Base-by-base conservation (phyloP, 2,797 vertebrate genomes). In the Spheniscus humboldti region DNA sequence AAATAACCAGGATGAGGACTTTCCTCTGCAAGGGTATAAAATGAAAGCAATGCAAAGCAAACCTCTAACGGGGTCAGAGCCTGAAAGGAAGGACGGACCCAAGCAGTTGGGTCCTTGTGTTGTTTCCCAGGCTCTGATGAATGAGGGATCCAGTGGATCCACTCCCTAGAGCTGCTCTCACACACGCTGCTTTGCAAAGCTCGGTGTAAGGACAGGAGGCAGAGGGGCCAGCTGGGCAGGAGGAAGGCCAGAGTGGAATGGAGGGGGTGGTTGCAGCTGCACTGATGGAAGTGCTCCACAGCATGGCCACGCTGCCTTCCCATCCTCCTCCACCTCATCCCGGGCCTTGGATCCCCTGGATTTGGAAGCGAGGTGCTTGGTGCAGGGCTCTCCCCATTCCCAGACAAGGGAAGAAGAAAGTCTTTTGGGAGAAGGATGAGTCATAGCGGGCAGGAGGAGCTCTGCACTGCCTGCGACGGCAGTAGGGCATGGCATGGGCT, bases 201-300 rank as follows among this genome's bases (percentile, higher is more conserved):
- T 20, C 6, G 1, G 28, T 0, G 2, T 5, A 7, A 18, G 50
- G 48, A 10, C 1, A 2, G 57, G 76, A 43, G 28, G 62, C 31
- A 57, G 91, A 39, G 43, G 7, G 24, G 24, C 25, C 3, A 2
- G 16, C 45, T 59, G 43, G 67, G 47, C 4, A 18, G 43, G 52
- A 52, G 45, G 63, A 47, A 91, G 67, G 48, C 8, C 56, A 37
- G 69, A 22, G 47, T 1, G 11, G 39, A 22, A 41, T 11, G 28
- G 62, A 57, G 22, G 24, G 71, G 12, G 7, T 23, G 55, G 37
- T 3, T n/a, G 56, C 3, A 3, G 27, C 28, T 77, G 60, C 19
- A 6, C 52, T 4, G 45, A 17, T 55, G 52, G 57, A 64, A 27
- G 2, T 8, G 50, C 31, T 53, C 22, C 22, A 9, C 2, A 7